Percentiles rank a stretch among this genome's conserved stretches.
These are phyloP conservation scores for Conus betulinus DNA, from an alignment of 1,140 invertebrate genomes.

Conservation along the genomic window DNA sequence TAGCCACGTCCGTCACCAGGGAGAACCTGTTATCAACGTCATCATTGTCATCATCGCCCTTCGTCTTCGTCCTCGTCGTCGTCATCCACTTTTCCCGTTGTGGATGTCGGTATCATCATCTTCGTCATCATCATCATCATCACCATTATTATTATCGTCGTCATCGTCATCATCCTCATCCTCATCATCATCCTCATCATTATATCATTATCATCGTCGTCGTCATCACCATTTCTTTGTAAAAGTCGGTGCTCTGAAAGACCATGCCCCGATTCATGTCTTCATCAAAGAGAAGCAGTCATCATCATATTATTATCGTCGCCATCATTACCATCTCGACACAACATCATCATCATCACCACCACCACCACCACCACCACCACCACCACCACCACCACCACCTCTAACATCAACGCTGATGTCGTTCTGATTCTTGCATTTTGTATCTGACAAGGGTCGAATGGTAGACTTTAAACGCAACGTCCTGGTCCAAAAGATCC, in stretches of 20 bases:
- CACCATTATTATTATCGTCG: neutral
- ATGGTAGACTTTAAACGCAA: too few species aligned
- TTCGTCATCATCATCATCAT: neutral
- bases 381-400: neutral
- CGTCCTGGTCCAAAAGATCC: too few species aligned
- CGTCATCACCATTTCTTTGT: too few species aligned
- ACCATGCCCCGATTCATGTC: too few species aligned
- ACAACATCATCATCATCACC: neutral
- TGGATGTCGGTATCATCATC: neutral
- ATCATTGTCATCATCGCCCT: neutral
- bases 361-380: neutral
- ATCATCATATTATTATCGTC: neutral
- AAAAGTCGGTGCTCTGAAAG: too few species aligned
- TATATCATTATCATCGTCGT: neutral
- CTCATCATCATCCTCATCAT: neutral
- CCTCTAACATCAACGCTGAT: too few species aligned
- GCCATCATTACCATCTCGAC: neutral
- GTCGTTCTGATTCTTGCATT: too few species aligned
- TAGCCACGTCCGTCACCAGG: slow-evolving; percentile 62
- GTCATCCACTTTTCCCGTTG: neutral
- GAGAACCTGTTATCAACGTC: slow-evolving; percentile 61
- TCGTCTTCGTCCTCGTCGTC: neutral
- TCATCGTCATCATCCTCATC: neutral
- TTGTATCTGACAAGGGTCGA: too few species aligned
- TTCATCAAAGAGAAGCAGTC: neutral